Evolutionary conservation across 2,888 invertebrate species (phyloP), one percentile per base, ranked within the genome.

Genomic region (Eilema depressum): DNA sequence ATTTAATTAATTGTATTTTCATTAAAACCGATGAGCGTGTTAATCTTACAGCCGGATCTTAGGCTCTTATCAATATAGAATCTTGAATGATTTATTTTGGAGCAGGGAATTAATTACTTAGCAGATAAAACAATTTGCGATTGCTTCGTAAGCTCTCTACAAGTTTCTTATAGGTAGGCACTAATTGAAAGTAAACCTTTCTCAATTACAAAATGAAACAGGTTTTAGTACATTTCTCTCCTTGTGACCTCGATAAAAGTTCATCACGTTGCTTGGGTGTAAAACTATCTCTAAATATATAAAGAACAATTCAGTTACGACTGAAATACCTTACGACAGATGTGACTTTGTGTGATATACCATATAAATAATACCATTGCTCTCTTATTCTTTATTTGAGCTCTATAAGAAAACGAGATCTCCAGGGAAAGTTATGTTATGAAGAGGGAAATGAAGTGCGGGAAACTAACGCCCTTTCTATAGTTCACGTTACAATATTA

Each of bases 131-230:
- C n/a, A 53, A 53, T 53, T 53, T 53, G n/a, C 53, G n/a, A 53
- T 53, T n/a, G 53, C 53, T 53, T 53, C 53, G 53, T 53, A n/a
- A 53, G n/a, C n/a, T 53, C 10, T n/a, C 10, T 53, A n/a, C 53
- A 79, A 77, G 76, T 74, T 72, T 71, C 76, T 74, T 70, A 68
- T 77, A 75, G 61, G 63, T 68, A 75, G 61, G 63, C 67, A 74
- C 5, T 47, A 47, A 20, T 47, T 47, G 20, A 47, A 47, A 47
- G 47, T 10, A 8, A 53, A 53, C 53, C n/a, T 53, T 53, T n/a
- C 53, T 53, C n/a, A 53, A 53, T n/a, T 4, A 53, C 53, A 5
- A 53, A 53, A 53, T 53, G 20, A 53, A 53, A 53, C n/a, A 53
- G 53, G 10, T 53, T 10, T 53, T 53, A n/a, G 10, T n/a, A n/a